Evolutionary conservation across 2,888 invertebrate species (phyloP).

Genomic region (Rhagium mordax): DNA sequence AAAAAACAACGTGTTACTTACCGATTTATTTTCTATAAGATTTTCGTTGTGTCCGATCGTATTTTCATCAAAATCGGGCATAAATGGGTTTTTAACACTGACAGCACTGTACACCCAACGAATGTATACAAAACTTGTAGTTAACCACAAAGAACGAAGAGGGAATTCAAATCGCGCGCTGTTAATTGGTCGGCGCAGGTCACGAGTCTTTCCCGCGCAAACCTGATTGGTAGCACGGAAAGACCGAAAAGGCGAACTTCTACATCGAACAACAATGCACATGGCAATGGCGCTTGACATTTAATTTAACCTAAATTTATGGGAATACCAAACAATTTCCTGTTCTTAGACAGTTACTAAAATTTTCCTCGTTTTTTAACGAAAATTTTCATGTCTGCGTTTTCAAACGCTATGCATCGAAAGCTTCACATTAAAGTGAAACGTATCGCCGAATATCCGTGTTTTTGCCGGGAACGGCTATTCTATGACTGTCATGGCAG

Average conservation of each 20-base stretch:
- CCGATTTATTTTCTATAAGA: constrained; percentile 78
- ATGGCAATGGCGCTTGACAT: constrained; percentile 61
- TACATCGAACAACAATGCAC: constrained; percentile 58
- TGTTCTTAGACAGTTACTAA: constrained; percentile 38
- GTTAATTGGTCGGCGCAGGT: constrained; percentile 64
- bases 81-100: constrained; percentile 67
- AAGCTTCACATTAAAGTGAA: constrained; percentile 37
- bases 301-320: constrained; percentile 61
- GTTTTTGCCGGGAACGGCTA: constrained; percentile 61
- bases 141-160: constrained; percentile 66
- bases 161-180: constrained; percentile 69
- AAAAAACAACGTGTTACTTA: constrained; percentile 71
- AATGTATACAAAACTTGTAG: constrained; percentile 70
- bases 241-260: constrained; percentile 49
- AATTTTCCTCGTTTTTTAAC: constrained; percentile 51
- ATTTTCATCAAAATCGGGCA: constrained; percentile 82
- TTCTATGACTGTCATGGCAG: constrained; percentile 63
- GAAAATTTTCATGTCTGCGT: constrained; percentile 50
- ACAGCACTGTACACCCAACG: constrained; percentile 70
- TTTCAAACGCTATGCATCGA: constrained; percentile 36
- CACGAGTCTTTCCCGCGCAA: constrained; percentile 68
- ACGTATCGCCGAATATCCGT: constrained; percentile 32
- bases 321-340: constrained; percentile 27
- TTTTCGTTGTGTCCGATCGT: constrained; percentile 79
- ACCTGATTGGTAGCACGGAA: constrained; percentile 61